Percentiles rank a stretch among this genome's conserved stretches.
phyloP scores from a whole-genome alignment of 2,113 vertebrate genomes.

The Ascaphus truei region DNA sequence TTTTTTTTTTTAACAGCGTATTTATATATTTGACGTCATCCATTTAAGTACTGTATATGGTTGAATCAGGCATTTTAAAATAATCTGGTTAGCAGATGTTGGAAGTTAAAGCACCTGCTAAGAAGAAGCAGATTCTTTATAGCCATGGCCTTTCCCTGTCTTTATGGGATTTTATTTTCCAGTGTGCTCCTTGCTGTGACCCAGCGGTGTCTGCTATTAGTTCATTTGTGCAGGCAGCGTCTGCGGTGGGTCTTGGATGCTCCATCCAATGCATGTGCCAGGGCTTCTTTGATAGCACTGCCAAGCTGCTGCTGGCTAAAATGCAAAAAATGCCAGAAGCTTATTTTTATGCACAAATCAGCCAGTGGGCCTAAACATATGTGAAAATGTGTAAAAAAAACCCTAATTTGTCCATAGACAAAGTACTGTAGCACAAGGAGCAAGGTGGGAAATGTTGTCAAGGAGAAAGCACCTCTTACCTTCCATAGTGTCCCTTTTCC shows the following conservation, averaged over 20 bases:
- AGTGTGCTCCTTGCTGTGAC: constrained; percentile 57
- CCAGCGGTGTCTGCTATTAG: constrained; percentile 52
- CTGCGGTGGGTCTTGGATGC: constrained; percentile 66
- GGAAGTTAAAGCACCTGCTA: constrained; percentile 65
- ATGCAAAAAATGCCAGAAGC: constrained; percentile 62
- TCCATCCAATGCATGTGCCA: constrained; percentile 48
- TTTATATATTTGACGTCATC: neutral
- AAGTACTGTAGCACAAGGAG: no score
- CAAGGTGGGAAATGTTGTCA: no score
- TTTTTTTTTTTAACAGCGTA: no score
- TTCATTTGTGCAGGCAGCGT: constrained; percentile 55
- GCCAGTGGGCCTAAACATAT: constrained; percentile 33
- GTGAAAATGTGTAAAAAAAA: no score
- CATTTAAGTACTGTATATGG: neutral
- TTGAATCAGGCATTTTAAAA: constrained; percentile 33
- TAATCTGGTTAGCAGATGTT: constrained; percentile 71
- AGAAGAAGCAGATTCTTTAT: constrained; percentile 66
- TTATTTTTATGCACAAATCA: constrained; percentile 46
- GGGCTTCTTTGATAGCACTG: constrained; percentile 62
- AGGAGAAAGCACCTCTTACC: no score
- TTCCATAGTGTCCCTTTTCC: no score
- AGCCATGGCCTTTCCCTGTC: constrained; percentile 38
- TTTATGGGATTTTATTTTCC: constrained; percentile 59
- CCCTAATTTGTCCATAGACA: no score
- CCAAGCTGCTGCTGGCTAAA: constrained; percentile 63